Evolutionary conservation across 2,888 invertebrate species (phyloP).

Genomic region (Caenorhabditis sp.): DNA sequence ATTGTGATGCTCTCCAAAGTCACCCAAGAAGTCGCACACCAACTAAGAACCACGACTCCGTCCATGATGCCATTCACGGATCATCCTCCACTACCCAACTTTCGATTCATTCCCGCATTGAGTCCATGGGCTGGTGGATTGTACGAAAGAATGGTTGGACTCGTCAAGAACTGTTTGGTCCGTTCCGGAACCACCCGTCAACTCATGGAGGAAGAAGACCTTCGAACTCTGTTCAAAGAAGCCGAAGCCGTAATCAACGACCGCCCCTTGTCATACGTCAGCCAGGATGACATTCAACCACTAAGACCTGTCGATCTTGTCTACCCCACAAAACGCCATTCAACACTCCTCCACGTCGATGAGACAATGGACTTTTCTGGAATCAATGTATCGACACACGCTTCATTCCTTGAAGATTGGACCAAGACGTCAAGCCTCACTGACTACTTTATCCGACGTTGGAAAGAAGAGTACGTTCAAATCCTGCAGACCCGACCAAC

Average conservation of each 20-base stretch:
- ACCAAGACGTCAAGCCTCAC: neutral
- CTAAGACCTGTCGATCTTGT: constrained; percentile 21
- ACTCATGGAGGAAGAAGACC: constrained; percentile 3
- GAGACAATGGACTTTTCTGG: neutral
- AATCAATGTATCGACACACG: neutral
- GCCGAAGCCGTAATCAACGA: constrained; percentile 4
- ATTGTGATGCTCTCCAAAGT: constrained; percentile 1
- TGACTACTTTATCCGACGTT: neutral
- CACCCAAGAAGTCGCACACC: neutral
- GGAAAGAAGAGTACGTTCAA: constrained; percentile 18
- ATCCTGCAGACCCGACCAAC: constrained; percentile 6
- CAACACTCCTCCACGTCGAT: neutral
- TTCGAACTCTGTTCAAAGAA: constrained; percentile 8
- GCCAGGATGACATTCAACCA: constrained; percentile 9
- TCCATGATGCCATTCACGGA: too few relatives aligned
- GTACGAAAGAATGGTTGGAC: constrained; percentile 80
- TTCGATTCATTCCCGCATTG: constrained; percentile 7
- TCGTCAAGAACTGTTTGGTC: constrained; percentile 11
- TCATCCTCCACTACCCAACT: constrained; percentile 9
- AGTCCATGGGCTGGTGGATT: constrained; percentile 80
- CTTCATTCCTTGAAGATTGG: constrained; percentile 10
- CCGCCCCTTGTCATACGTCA: constrained; percentile 7
- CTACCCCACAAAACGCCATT: neutral
- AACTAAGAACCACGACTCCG: neutral
- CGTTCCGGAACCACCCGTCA: constrained; percentile 8